Evolutionary conservation across 2,888 invertebrate genomes (phyloP).

Genomic region (Pardosa pseudoannulata): DNA sequence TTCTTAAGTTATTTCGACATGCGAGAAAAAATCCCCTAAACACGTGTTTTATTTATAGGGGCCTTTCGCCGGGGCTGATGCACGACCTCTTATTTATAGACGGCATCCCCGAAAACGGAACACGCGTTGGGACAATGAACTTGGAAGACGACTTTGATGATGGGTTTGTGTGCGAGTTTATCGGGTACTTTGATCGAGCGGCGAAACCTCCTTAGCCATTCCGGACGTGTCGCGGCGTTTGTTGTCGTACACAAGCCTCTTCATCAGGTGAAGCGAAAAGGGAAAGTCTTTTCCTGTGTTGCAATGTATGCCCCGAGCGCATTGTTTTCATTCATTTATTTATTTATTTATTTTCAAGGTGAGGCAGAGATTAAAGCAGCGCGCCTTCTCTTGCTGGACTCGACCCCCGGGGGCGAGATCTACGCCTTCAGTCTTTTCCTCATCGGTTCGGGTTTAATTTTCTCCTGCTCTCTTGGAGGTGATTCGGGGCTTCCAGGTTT

Average conservation of each 20-base stretch:
- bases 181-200: not conserved
- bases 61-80: not conserved
- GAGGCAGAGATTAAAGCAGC: not conserved
- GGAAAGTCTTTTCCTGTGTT: not conserved
- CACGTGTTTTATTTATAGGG: constrained; percentile 9
- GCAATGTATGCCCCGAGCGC: not conserved
- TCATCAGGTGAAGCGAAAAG: too few relatives aligned
- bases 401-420: too few relatives aligned
- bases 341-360: too few relatives aligned
- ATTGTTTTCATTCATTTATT: too few relatives aligned
- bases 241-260: not conserved
- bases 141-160: too few relatives aligned
- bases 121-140: too few relatives aligned
- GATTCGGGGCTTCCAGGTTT: too few relatives aligned
- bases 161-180: not conserved
- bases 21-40: not conserved
- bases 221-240: not conserved
- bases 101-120: not conserved
- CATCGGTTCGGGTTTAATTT: too few relatives aligned
- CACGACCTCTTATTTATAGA: not conserved
- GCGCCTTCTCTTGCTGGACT: too few relatives aligned
- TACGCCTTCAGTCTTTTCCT: too few relatives aligned
- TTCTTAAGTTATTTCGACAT: too few relatives aligned
- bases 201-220: not conserved
- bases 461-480: too few relatives aligned